These are phyloP conservation scores for Scarus forsteni DNA, from an alignment of 2,797 vertebrate species.

Conservation along the genomic window DNA sequence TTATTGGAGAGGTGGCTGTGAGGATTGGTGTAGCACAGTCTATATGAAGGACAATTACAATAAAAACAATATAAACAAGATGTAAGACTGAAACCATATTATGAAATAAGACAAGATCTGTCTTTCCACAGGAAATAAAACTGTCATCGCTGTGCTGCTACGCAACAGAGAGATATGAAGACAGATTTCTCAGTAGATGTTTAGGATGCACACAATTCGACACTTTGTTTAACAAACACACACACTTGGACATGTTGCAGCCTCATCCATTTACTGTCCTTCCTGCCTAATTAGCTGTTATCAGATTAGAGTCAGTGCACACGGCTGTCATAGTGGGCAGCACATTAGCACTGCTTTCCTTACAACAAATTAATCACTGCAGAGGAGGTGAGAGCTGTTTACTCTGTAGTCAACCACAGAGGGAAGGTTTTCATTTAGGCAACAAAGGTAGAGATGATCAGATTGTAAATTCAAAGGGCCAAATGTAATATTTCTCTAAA, in stretches of 20 bases:
- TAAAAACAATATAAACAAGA: conserved; percentile 1
- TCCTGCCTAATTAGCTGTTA: conserved; percentile 59
- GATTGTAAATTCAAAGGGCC: background rate
- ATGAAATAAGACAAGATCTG: conserved; percentile 12
- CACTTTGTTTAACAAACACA: conserved; percentile 5
- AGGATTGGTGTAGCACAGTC: background rate
- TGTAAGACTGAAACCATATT: conserved; percentile 10
- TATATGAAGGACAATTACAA: background rate
- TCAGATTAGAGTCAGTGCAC: conserved; percentile 45
- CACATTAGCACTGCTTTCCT: conserved; percentile 10
- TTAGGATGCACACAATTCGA: conserved; percentile 16
- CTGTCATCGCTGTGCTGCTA: conserved; percentile 52
- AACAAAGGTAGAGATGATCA: background rate
- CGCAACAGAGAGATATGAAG: conserved; percentile 54
- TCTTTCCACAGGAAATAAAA: conserved; percentile 12
- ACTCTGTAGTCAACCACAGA: too few relatives aligned
- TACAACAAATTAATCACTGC: conserved; percentile 38
- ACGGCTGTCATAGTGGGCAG: conserved; percentile 7
- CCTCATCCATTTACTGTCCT: conserved; percentile 47
- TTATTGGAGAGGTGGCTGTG: background rate
- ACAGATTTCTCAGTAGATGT: conserved; percentile 40
- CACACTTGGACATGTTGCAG: background rate
- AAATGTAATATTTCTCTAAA: background rate
- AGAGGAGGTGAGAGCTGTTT: background rate
- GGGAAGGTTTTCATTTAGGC: background rate